Evolutionary conservation across 2,888 invertebrate genomes (phyloP), one percentile per base, ranked within the genome.

Genomic region (Platycheirus albimanus): DNA sequence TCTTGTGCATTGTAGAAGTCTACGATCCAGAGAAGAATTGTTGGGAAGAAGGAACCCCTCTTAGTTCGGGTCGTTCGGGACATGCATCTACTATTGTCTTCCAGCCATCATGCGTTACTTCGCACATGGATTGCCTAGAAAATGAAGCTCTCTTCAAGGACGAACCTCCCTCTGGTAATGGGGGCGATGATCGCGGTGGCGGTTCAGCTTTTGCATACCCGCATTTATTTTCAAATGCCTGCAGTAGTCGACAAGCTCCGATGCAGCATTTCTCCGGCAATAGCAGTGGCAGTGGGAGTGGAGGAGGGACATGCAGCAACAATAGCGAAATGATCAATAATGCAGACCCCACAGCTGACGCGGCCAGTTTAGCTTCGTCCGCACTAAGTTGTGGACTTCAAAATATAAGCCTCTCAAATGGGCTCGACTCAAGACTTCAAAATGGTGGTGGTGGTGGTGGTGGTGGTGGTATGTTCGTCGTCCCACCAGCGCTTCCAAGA

Each of bases 61-160:
- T 98, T 88, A 94, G 95, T 17, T 96, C 96, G 4, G 96, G 96
- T 8, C 93, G 98, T 61, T 98, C 97, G 8, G 98, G 98, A 0
- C 98, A 98, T 91, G 97, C 97, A 0, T 96, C 97, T 51, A 97
- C 97, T 2, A 96, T 97, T 11, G 97, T 96, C 87, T 96, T 95
- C 91, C 94, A 94, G 88, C 95, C 95, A 86, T 93, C 94, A 15
- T 93, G 94, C 88, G 89, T 87, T 7, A 74, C 86, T 7, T 87
- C 88, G 10, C 89, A 87, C 56, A 89, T 90, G 89, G 90, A 90
- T 43, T 90, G 88, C 54, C 87, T 89, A 28, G 88, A 88, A 51
- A 86, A 76, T 47, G 88, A 88, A 30, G 66, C 61, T 36, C 28
- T 78, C 20, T 72, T 74, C 3, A 78, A 74, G 20, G 72, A 74